phyloP scores from a whole-genome alignment of 2,113 vertebrate species.

The Gila orcuttii region DNA sequence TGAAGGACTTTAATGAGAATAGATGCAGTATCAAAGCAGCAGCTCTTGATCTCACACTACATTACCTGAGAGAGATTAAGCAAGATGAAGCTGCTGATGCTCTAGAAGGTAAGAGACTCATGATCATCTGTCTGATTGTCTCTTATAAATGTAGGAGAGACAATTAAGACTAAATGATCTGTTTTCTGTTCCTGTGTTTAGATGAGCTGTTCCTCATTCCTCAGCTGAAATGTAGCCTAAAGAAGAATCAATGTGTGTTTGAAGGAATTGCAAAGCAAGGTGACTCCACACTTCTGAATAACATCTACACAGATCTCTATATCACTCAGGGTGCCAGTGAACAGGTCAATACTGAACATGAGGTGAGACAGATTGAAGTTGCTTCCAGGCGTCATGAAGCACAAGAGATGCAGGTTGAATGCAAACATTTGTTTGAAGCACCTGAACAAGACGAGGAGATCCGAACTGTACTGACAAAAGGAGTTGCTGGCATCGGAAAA shows the following conservation, averaged over 20 bases:
- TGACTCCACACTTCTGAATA: neutral
- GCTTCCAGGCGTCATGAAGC: neutral
- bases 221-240: neutral
- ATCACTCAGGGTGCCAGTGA: neutral
- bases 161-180: neutral
- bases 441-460: constrained; percentile 10
- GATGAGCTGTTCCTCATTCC: neutral
- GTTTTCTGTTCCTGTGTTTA: neutral
- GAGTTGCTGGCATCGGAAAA: constrained; percentile 1
- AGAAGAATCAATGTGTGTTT: neutral
- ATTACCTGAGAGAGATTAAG: neutral
- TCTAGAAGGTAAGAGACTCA: constrained; percentile 3
- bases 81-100: neutral
- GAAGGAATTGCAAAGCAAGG: constrained; percentile 1
- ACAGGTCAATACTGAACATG: neutral
- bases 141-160: neutral
- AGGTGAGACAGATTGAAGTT: neutral
- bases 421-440: neutral
- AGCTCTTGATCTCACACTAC: neutral
- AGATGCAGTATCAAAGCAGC: neutral
- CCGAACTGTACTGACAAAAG: constrained; percentile 31
- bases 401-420: constrained; percentile 9
- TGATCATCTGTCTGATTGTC: neutral
- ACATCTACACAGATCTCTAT: neutral
- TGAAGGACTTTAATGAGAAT: constrained; percentile 8